Evolutionary conservation across 2,888 invertebrate genomes (phyloP).

Genomic region (Archaeoteleia sp.): DNA sequence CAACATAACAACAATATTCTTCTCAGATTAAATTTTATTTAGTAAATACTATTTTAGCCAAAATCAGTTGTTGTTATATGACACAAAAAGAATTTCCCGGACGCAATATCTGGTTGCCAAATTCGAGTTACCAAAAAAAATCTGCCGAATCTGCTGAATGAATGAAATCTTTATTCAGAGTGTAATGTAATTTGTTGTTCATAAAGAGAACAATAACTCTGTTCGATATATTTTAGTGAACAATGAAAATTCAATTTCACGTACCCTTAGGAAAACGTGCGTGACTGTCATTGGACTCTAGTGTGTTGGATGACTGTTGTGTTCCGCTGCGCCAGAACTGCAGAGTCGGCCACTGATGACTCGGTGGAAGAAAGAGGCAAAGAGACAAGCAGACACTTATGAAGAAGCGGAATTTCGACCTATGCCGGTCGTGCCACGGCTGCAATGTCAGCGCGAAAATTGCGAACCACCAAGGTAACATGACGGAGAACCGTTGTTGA

Average conservation of each 20-base stretch:
- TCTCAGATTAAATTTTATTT: no score
- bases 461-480: conserved; percentile 31
- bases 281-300: conserved; percentile 27
- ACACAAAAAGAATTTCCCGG: no score
- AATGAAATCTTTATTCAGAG: no score
- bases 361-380: conserved; percentile 51
- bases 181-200: no score
- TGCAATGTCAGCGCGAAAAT: conserved; percentile 16
- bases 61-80: no score
- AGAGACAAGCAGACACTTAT: conserved; percentile 32
- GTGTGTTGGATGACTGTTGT: conserved; percentile 27
- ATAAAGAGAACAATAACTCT: neutral
- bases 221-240: neutral
- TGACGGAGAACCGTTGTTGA: conserved; percentile 22
- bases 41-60: no score
- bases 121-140: no score
- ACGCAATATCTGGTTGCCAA: no score
- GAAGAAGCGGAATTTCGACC: conserved; percentile 13
- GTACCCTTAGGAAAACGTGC: conserved; percentile 46
- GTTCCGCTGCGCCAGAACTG: conserved; percentile 52
- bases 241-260: conserved; percentile 16
- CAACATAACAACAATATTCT: no score
- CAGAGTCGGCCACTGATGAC: conserved; percentile 58
- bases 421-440: conserved; percentile 7
- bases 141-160: no score